Base-by-base conservation (phyloP, 2,113 vertebrate species). In the Zapus hudsonius region DNA sequence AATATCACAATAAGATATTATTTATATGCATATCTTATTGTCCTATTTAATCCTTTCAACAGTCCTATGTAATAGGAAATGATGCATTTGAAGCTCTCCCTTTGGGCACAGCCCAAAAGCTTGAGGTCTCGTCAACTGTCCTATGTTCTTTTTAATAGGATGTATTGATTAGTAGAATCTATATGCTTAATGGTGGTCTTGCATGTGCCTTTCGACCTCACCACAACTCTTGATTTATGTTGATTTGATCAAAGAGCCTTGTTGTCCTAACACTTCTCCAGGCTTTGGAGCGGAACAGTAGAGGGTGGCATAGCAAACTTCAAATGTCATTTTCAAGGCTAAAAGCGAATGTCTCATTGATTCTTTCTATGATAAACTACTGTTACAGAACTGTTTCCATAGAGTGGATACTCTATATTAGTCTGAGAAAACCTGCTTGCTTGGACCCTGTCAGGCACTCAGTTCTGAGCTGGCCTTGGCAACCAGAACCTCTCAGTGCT, bases 391-490 rank as follows among this genome's bases (percentile, higher is more conserved):
- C 20, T 88, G n/a, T 94, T 95, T 95, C 84, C 89, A 79, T 80
- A 89, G 75, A 91, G 38, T 63, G 93, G 33, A 84, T 44, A 93
- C 25, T 95, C 88, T n/a, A n/a, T n/a, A 91, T 93, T 94, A 13
- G 44, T 86, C 38, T 61, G 15, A 85, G 91, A 96, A 89, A 78
- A 79, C 72, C 42, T 2, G 73, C 13, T 88, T 83, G 87, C 25
- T 87, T 10, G 20, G 52, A 92, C 59, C 91, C 52, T 69, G 90
- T 88, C 80, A 94, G 63, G 47, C 75, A 47, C 94, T 95, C 47
- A 73, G 19, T 93, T 95, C 90, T 92, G 83, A 84, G 92, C 75
- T 90, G 90, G 75, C 42, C 82, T 86, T 95, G 93, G 94, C 95
- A 92, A 96, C 81, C 33, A 17, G 59, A 92, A 84, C 70, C 87